Percentiles rank a stretch among this genome's conserved stretches.
Conservation (phyloP, 2,113 vertebrate species). For the Brachypteracias leptosomus region DNA sequence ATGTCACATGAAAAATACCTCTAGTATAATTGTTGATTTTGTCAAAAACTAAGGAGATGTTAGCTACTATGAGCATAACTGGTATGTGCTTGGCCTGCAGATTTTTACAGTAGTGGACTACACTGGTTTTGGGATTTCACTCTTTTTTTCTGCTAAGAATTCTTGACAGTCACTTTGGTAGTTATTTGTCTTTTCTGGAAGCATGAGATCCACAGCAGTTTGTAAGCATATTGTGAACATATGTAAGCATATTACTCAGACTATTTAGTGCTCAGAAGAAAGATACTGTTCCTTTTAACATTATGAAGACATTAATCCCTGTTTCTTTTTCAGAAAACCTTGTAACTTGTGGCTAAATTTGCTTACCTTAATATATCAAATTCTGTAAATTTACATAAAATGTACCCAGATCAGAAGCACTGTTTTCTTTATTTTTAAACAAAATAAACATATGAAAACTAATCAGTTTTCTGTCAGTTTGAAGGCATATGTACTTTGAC, state of each 20-base stretch:
- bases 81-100: not conserved
- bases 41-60: not conserved
- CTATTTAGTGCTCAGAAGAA: not conserved
- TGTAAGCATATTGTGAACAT: not conserved
- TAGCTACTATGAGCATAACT: accelerated
- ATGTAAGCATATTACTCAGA: not conserved
- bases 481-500: not conserved
- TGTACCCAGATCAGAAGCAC: not conserved
- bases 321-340: not conserved
- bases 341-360: not conserved
- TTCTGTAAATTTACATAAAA: not conserved
- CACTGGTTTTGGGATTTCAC: not conserved
- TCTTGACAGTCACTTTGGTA: not conserved
- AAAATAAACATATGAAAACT: not conserved
- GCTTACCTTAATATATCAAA: not conserved
- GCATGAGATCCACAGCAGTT: not conserved
- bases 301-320: not conserved
- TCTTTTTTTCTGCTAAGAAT: not conserved
- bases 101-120: not conserved
- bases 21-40: not conserved
- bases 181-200: not conserved
- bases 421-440: not conserved
- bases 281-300: not conserved
- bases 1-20: not conserved
- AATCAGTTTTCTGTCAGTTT: not conserved